phyloP scores from a whole-genome alignment of 2,888 invertebrate genomes.

The Drosophila antonietae region DNA sequence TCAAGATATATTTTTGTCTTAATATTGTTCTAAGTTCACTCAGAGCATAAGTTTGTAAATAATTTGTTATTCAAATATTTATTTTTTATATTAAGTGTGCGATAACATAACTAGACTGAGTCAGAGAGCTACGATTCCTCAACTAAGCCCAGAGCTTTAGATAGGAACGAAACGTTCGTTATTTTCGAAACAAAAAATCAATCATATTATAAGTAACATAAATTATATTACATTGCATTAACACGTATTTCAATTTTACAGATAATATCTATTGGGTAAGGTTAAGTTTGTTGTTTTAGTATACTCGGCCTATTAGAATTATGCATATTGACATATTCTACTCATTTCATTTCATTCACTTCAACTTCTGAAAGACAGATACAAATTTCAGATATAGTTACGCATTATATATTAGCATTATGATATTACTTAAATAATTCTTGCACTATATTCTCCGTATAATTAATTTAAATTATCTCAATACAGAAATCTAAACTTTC shows the following conservation, averaged over 20 bases:
- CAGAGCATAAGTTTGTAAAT: too few relatives aligned
- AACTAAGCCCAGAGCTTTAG: not conserved
- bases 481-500: constrained; percentile 17
- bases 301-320: too few relatives aligned
- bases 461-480: not conserved
- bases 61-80: too few relatives aligned
- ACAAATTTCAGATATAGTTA: too few relatives aligned
- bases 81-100: too few relatives aligned
- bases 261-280: not conserved
- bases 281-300: not conserved
- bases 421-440: too few relatives aligned
- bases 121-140: not conserved
- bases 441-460: not conserved
- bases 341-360: too few relatives aligned
- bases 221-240: not conserved
- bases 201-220: not conserved
- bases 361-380: too few relatives aligned
- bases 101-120: not conserved
- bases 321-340: too few relatives aligned
- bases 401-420: too few relatives aligned
- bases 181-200: not conserved
- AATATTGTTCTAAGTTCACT: too few relatives aligned
- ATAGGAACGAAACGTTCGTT: not conserved
- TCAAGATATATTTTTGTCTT: too few relatives aligned
- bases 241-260: not conserved